Evolutionary conservation across 2,113 vertebrate species (phyloP), one percentile per base, ranked within the genome.

Genomic region (Mustela nigripes): DNA sequence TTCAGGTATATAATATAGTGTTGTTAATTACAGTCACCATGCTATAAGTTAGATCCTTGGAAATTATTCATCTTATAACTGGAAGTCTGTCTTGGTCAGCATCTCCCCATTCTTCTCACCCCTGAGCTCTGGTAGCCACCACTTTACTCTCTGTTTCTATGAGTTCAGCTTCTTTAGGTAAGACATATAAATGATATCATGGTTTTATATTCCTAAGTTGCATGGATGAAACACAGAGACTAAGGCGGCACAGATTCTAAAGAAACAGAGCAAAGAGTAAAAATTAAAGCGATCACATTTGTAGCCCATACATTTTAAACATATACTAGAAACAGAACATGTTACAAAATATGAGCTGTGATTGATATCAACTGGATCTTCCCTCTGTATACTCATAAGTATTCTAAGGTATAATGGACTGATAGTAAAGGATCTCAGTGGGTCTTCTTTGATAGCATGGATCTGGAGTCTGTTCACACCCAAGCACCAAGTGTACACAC

Each of bases 391-490:
- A 65, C 36, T 48, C 24, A 36, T 50, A 2, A 89, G 10, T 39
- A 16, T 74, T 56, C 76, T 48, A 26, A 67, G 28, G 12, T 74
- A 67, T 24, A 86, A 62, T 10, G 11, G 3, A 65, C 12, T 42
- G 10, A n/a, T 28, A 31, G 65, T n/a, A 67, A 78, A 58, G 50
- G 4, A 80, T 21, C 45, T 21, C 22, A 42, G 11, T 18, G 1
- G 53, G 16, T 16, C 16, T n/a, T 31, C 19, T 45, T 45, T 39
- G 21, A 4, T 31, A 6, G 18, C 2, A 0, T 3, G 2, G 6
- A 1, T 56, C 4, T 21, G 91, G 33, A 78, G 62, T 60, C 50
- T 84, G 5, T 11, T 73, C 18, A 78, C 48, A 50, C 53, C 1
- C 33, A 3, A 84, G 31, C 4, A 33, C 11, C 8, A 4, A 22